Evolutionary conservation across 2,113 vertebrate genomes (phyloP).

Genomic region (Pithys albifrons): DNA sequence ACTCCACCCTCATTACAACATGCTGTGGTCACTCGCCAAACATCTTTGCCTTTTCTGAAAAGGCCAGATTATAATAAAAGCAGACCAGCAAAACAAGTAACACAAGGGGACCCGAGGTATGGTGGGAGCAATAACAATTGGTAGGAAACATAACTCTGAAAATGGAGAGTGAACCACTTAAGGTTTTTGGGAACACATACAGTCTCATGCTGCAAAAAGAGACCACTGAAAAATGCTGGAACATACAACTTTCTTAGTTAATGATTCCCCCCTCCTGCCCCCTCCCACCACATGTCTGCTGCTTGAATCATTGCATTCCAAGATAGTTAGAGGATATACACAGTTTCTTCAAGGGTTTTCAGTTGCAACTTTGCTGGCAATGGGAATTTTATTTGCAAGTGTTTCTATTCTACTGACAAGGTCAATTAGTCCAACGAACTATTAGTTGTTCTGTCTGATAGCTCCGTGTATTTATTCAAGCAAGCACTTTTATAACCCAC

Average conservation of each 20-base stretch:
- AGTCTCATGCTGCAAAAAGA: not conserved
- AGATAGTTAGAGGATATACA: slow-evolving; percentile 51
- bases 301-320: slow-evolving; percentile 68
- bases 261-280: not conserved
- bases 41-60: slow-evolving; percentile 49
- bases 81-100: slow-evolving; percentile 7
- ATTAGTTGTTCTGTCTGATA: slow-evolving; percentile 68
- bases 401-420: slow-evolving; percentile 73
- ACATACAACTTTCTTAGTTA: not conserved
- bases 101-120: not conserved
- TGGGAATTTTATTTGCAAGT: slow-evolving; percentile 71
- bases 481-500: slow-evolving; percentile 65
- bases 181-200: not conserved
- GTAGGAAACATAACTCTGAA: not conserved
- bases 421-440: slow-evolving; percentile 73
- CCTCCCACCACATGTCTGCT: not conserved
- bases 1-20: slow-evolving; percentile 61
- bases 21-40: slow-evolving; percentile 30
- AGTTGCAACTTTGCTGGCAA: slow-evolving; percentile 64
- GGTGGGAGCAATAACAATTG: not conserved
- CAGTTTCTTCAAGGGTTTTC: slow-evolving; percentile 67
- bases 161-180: not conserved
- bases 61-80: slow-evolving; percentile 17
- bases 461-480: slow-evolving; percentile 66
- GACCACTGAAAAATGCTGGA: not conserved